Evolutionary conservation across 2,797 vertebrate species (phyloP).

Genomic region (Austrolebias charrua): DNA sequence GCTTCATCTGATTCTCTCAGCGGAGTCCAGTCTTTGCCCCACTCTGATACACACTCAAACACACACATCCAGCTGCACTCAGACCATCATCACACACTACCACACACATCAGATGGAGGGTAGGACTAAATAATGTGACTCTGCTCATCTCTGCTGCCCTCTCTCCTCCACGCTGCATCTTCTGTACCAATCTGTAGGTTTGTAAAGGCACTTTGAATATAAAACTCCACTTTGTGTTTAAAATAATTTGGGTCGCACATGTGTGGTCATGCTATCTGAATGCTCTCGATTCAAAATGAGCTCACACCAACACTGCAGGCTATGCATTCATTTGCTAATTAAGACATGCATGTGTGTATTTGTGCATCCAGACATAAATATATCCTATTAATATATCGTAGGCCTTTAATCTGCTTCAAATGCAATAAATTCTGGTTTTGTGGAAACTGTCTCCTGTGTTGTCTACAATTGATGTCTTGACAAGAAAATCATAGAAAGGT

Average conservation of each 20-base stretch:
- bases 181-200: slow-evolving; percentile 58
- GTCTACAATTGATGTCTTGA: neutral
- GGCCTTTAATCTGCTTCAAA: slow-evolving; percentile 67
- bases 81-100: slow-evolving; percentile 71
- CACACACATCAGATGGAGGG: slow-evolving; percentile 74
- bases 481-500: neutral
- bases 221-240: slow-evolving; percentile 48
- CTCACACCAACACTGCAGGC: slow-evolving; percentile 30
- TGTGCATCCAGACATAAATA: slow-evolving; percentile 49
- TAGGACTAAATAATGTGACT: slow-evolving; percentile 45
- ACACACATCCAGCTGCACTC: slow-evolving; percentile 63
- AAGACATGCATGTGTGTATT: slow-evolving; percentile 41
- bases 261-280: slow-evolving; percentile 42
- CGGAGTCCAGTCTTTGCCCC: slow-evolving; percentile 63
- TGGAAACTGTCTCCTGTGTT: slow-evolving; percentile 27
- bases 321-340: slow-evolving; percentile 43
- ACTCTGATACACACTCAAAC: slow-evolving; percentile 52
- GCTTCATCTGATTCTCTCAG: slow-evolving; percentile 63
- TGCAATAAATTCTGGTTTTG: slow-evolving; percentile 73
- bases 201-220: slow-evolving; percentile 67
- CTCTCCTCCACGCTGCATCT: slow-evolving; percentile 35
- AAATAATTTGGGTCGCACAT: slow-evolving; percentile 33
- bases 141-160: neutral
- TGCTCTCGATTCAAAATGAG: slow-evolving; percentile 44
- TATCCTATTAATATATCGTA: slow-evolving; percentile 53